These are phyloP conservation scores for Lottia scabra DNA, from an alignment of 2,888 invertebrate species.

Conservation along the genomic window DNA sequence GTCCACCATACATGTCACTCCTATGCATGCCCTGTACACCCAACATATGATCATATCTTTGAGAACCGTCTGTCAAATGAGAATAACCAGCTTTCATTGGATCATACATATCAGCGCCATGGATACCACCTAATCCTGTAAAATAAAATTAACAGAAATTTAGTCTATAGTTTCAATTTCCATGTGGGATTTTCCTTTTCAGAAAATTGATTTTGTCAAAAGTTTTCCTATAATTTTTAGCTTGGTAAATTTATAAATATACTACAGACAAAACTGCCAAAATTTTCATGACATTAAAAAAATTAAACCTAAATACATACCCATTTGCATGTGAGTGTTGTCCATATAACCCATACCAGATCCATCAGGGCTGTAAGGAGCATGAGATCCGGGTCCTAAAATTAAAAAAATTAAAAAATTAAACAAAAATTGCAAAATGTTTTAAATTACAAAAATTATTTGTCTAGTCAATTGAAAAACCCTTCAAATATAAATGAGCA, in stretches of 20 bases:
- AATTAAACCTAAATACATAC: constrained; percentile 34
- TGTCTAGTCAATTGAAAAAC: too few species aligned
- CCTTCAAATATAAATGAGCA: too few species aligned
- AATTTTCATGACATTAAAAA: too few species aligned
- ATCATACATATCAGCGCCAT: constrained; percentile 61
- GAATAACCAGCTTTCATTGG: constrained; percentile 64
- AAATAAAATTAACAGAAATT: neutral
- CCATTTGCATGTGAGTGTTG: constrained; percentile 75
- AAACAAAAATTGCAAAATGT: neutral
- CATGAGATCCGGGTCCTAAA: constrained; percentile 58
- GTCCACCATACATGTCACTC: constrained; percentile 66
- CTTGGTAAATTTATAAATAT: too few species aligned
- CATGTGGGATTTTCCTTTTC: too few species aligned
- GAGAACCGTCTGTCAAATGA: constrained; percentile 56
- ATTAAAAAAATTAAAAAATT: constrained; percentile 19
- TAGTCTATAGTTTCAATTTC: neutral
- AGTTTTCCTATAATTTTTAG: too few species aligned
- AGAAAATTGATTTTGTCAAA: too few species aligned
- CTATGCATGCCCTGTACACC: constrained; percentile 59
- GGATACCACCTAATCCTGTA: constrained; percentile 59
- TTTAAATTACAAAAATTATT: too few species aligned
- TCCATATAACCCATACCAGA: constrained; percentile 98
- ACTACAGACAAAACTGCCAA: too few species aligned
- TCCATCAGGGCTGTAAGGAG: constrained; percentile 87
- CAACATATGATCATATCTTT: constrained; percentile 55